These are phyloP conservation scores for Kradibia gibbosae DNA, from an alignment of 1,140 invertebrate genomes.

Conservation along the genomic window DNA sequence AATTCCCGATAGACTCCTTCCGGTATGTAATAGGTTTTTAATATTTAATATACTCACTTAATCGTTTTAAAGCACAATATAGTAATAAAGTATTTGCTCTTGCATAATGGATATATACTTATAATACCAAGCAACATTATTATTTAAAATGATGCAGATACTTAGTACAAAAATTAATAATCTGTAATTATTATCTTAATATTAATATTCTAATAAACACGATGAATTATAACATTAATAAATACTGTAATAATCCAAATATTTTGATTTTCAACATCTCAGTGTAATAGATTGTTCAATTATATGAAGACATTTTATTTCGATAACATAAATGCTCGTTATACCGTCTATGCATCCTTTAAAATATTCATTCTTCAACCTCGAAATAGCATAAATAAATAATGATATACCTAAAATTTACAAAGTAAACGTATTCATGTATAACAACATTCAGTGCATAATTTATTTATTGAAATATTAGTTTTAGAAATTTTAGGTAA, in stretches of 20 bases:
- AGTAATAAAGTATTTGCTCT: neutral
- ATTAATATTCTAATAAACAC: neutral
- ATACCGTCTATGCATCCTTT: no score
- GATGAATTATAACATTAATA: neutral
- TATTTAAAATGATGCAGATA: neutral
- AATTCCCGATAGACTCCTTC: neutral
- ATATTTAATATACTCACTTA: no score
- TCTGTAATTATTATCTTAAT: neutral
- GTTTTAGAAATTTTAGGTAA: neutral
- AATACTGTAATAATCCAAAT: neutral
- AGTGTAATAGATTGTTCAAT: no score
- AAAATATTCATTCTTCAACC: no score
- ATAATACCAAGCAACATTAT: neutral
- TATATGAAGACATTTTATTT: no score
- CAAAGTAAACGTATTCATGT: neutral
- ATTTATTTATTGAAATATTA: slow-evolving; percentile 28
- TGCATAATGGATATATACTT: neutral
- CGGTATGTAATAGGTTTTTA: neutral
- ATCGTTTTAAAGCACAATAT: slow-evolving; percentile 11
- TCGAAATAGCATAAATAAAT: no score
- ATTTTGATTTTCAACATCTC: no score
- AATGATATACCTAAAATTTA: no score
- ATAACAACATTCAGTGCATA: slow-evolving; percentile 5
- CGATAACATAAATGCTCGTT: no score
- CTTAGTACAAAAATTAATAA: neutral